These are phyloP conservation scores for Artemia franciscana DNA, from an alignment of 1,140 invertebrate species.

Conservation along the genomic window DNA sequence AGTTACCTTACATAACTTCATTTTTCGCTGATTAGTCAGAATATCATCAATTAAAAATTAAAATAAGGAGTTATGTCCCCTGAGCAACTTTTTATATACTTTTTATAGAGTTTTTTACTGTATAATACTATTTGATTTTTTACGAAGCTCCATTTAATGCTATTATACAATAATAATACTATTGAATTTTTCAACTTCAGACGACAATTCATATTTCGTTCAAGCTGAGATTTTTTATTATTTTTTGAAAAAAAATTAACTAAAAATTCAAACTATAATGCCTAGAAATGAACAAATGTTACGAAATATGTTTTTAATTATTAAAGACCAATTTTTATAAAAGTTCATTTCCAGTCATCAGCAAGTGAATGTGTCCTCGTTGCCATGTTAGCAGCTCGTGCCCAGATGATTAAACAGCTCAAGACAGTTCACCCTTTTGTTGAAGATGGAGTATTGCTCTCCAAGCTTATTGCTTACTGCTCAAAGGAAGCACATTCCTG, in stretches of 20 bases:
- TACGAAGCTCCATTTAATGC: too few relatives aligned
- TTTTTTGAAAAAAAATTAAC: background rate
- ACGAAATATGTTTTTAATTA: conserved; percentile 1
- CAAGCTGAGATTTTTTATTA: too few relatives aligned
- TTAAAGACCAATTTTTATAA: conserved; percentile 1
- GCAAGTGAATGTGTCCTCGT: conserved; percentile 94
- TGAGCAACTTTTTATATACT: too few relatives aligned
- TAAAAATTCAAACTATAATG: background rate
- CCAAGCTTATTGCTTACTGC: conserved; percentile 85
- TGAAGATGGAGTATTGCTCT: conserved; percentile 78
- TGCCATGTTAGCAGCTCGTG: conserved; percentile 77
- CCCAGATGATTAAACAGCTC: conserved; percentile 62
- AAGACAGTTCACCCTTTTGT: conserved; percentile 64
- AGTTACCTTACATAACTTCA: too few relatives aligned
- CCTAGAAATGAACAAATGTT: background rate
- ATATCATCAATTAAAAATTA: too few relatives aligned
- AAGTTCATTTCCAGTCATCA: conserved; percentile 48
- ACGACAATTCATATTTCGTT: too few relatives aligned
- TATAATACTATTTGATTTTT: too few relatives aligned
- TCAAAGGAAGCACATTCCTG: conserved; percentile 93
- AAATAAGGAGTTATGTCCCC: too few relatives aligned
- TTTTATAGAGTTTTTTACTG: too few relatives aligned
- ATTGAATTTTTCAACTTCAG: too few relatives aligned
- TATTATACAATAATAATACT: too few relatives aligned
- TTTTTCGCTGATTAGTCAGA: too few relatives aligned